These are phyloP conservation scores for Lomographa bimaculata DNA, from an alignment of 2,888 invertebrate species.

Conservation along the genomic window DNA sequence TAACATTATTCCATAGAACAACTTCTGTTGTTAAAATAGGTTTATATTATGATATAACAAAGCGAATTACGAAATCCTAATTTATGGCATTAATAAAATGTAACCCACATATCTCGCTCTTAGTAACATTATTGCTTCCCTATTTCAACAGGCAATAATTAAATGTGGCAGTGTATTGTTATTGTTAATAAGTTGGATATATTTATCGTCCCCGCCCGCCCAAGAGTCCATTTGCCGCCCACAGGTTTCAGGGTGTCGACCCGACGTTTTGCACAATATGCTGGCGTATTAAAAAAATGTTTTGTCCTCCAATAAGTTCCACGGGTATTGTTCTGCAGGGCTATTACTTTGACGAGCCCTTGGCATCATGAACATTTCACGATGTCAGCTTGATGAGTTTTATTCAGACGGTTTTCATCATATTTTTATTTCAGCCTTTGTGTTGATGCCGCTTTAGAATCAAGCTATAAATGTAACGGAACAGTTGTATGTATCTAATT, in stretches of 20 bases:
- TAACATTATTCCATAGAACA: slow-evolving; percentile 9
- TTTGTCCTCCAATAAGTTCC: slow-evolving; percentile 36
- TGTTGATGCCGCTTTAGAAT: slow-evolving; percentile 7
- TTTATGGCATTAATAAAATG: slow-evolving; percentile 28
- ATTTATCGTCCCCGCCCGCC: slow-evolving; percentile 61
- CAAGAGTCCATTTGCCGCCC: slow-evolving; percentile 69
- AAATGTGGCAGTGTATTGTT: slow-evolving; percentile 62
- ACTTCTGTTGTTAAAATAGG: slow-evolving; percentile 18
- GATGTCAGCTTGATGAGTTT: slow-evolving; percentile 10
- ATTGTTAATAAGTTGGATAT: slow-evolving; percentile 66
- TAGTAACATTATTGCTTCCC: slow-evolving; percentile 33
- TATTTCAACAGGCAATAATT: slow-evolving; percentile 61
- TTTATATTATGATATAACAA: slow-evolving; percentile 23
- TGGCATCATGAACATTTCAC: slow-evolving; percentile 2
- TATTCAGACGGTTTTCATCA: slow-evolving; percentile 1
- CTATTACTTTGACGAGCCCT: slow-evolving; percentile 27
- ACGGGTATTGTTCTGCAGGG: slow-evolving; percentile 24
- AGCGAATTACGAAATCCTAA: slow-evolving; percentile 30
- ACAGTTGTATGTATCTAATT: slow-evolving; percentile 27
- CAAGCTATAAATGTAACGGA: slow-evolving; percentile 10
- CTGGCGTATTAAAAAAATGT: slow-evolving; percentile 33
- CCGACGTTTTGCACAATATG: slow-evolving; percentile 52
- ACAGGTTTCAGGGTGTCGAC: slow-evolving; percentile 63
- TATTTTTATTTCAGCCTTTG: too few species aligned
- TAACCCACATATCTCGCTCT: slow-evolving; percentile 32